phyloP scores from a whole-genome alignment of 2,888 invertebrate genomes.

The Resseliella maxima region DNA sequence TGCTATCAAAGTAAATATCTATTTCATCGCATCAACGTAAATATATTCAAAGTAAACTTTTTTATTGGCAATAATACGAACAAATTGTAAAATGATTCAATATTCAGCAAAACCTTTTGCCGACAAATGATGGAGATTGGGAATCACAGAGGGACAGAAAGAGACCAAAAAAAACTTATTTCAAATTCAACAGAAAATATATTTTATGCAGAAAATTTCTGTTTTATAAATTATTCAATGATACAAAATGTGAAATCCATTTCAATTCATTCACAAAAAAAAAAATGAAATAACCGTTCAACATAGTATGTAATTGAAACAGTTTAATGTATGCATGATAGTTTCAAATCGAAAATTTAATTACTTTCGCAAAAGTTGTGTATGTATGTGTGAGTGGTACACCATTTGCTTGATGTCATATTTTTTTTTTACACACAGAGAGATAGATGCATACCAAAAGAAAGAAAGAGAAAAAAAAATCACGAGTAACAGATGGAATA shows the following conservation, averaged over 20 bases:
- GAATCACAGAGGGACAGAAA: not conserved
- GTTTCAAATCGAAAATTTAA: slow-evolving; percentile 33
- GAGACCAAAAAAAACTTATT: not conserved
- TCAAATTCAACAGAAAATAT: slow-evolving; percentile 1
- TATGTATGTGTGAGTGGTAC: too few species aligned
- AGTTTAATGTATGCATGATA: slow-evolving; percentile 22
- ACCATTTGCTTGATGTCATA: not conserved
- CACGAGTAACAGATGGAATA: not conserved
- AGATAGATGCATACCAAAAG: too few species aligned
- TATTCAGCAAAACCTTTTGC: not conserved
- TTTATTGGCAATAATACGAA: not conserved
- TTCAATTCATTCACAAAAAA: not conserved
- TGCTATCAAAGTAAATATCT: not conserved
- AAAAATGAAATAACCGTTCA: too few species aligned
- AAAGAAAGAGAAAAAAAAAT: not conserved
- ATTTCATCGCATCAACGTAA: not conserved
- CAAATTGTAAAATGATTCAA: not conserved
- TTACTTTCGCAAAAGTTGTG: not conserved
- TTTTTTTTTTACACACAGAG: not conserved
- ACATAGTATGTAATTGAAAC: not conserved
- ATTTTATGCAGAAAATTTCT: slow-evolving; percentile 23
- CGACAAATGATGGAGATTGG: not conserved
- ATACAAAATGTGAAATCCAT: slow-evolving; percentile 29
- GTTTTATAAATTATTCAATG: slow-evolving; percentile 37
- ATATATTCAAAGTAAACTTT: not conserved